Base-by-base conservation (phyloP, 2,888 invertebrate genomes). In the Bembecia ichneumoniformis region DNA sequence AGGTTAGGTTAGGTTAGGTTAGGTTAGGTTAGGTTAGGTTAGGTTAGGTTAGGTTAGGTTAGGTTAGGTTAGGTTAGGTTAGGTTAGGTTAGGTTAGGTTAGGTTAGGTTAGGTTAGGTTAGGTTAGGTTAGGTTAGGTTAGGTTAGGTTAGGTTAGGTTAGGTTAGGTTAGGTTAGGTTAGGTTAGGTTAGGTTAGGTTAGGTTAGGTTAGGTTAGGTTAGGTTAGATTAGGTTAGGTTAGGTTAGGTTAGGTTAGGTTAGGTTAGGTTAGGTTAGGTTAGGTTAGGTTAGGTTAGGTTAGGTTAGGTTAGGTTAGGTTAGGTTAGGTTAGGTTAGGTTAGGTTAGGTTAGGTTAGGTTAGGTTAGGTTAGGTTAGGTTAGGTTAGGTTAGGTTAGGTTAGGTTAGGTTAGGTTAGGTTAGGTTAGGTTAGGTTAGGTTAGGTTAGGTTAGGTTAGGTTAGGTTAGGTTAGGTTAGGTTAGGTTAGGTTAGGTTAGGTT, bases 321-420 rank as follows among this genome's bases (percentile, higher is more conserved):
- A 35, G 35, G 35, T 35, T 35, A 35, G 35, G 35, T 35, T 35
- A 35, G 35, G 35, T 35, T 35, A 35, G 35, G 35, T 35, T 35
- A 35, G 35, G 35, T 35, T 35, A 35, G 35, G 35, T 35, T 35
- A 35, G 54, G n/a, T n/a, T n/a, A n/a, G n/a, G n/a, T n/a, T n/a
- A n/a, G n/a, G n/a, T n/a, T n/a, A n/a, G n/a, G n/a, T n/a, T n/a
- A n/a, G n/a, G n/a, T n/a, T n/a, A n/a, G n/a, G n/a, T n/a, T n/a
- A n/a, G n/a, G n/a, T n/a, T n/a, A n/a, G n/a, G n/a, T n/a, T n/a
- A n/a, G n/a, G n/a, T n/a, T n/a, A n/a, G n/a, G n/a, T n/a, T n/a
- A n/a, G n/a, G n/a, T n/a, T n/a, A n/a, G n/a, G n/a, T n/a, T n/a
- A n/a, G n/a, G n/a, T n/a, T n/a, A n/a, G n/a, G n/a, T n/a, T n/a